phyloP scores from a whole-genome alignment of 2,888 invertebrate species.

The Galeopsomyia nigrocyanea region DNA sequence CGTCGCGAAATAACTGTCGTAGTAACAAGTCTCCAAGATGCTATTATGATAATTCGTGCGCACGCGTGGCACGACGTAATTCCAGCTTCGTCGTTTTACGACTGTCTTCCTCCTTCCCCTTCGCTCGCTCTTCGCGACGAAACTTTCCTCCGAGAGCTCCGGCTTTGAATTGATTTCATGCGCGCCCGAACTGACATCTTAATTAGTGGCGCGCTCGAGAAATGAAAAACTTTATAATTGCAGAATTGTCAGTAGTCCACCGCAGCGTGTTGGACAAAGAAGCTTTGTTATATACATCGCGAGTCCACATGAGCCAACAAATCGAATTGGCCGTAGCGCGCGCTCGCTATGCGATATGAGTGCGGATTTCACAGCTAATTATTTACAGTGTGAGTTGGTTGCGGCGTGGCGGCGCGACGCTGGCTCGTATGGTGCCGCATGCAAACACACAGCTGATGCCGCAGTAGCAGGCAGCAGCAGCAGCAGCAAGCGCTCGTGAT shows the following conservation, averaged over 20 bases:
- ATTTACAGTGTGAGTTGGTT: conserved; percentile 20
- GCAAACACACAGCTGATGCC: neutral
- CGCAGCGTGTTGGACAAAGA: too few species aligned
- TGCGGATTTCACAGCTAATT: conserved; percentile 40
- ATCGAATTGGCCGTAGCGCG: conserved; percentile 15
- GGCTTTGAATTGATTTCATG: conserved; percentile 2
- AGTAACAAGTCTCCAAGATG: conserved; percentile 38
- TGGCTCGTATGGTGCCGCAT: too few species aligned
- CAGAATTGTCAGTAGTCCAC: too few species aligned
- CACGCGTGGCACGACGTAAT: conserved; percentile 18
- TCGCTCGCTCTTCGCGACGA: neutral
- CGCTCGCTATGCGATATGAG: conserved; percentile 19
- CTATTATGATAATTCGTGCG: conserved; percentile 37
- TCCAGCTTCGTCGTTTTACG: conserved; percentile 17
- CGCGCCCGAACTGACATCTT: neutral
- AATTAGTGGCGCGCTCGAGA: neutral
- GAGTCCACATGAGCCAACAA: neutral
- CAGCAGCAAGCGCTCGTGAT: neutral
- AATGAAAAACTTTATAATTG: neutral
- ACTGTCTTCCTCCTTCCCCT: neutral
- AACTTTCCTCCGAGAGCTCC: conserved; percentile 20
- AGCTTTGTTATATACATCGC: neutral
- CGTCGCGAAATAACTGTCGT: conserved; percentile 16
- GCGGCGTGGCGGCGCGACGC: too few species aligned
- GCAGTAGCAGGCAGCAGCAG: too few species aligned